Conservation (phyloP, 2,113 vertebrate species). For the Alouatta palliata region DNA sequence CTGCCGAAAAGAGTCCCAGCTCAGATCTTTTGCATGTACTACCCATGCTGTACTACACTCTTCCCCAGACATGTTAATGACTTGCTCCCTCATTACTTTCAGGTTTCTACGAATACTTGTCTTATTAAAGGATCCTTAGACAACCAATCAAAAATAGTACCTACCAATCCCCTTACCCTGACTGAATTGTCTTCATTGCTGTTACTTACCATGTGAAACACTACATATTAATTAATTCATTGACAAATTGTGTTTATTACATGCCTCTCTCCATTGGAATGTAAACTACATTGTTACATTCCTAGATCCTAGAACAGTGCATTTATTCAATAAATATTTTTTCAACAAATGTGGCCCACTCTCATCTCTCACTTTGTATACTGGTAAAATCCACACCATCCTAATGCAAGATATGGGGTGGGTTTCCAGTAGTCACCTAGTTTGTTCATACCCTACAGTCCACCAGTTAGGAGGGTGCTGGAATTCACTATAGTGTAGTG, state of each 20-base stretch:
- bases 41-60: fast-evolving
- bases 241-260: neutral
- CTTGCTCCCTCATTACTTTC: neutral
- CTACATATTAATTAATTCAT: neutral
- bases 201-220: neutral
- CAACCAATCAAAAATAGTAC: neutral
- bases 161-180: neutral
- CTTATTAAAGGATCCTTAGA: neutral
- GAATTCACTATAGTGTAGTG: neutral
- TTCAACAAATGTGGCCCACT: neutral
- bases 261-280: neutral
- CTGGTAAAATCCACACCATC: neutral
- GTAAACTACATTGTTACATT: neutral
- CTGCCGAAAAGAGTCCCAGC: neutral
- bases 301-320: neutral
- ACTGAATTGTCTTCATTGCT: neutral
- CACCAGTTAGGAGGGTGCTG: neutral
- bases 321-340: neutral
- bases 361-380: neutral
- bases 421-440: neutral
- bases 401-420: neutral
- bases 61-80: neutral
- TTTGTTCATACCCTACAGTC: neutral
- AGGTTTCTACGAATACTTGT: neutral
- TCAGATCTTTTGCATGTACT: neutral